Evolutionary conservation across 2,797 vertebrate genomes (phyloP), one percentile per base, ranked within the genome.

Genomic region (Chaunax sp.): DNA sequence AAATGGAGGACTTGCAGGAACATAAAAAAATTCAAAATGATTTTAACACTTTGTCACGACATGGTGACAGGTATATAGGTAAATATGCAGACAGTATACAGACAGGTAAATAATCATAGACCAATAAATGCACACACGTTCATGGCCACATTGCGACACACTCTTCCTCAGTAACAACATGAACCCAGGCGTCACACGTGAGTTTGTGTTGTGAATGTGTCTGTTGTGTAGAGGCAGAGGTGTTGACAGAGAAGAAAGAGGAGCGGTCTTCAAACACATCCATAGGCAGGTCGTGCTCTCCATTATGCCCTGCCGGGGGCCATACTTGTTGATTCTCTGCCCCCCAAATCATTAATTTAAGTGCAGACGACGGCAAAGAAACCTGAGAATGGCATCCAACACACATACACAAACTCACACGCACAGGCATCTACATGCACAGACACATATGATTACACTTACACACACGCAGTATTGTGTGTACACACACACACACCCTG

Each of bases 181-280:
- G 68, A 72, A 65, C 50, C 8, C 73, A 69, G 82, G 72, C 83
- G 51, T 87, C 74, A 51, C 61, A 38, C 46, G 77, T 57, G 79
- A 78, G 72, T 82, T 86, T 86, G 74, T 59, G 67, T 60, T 30
- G 82, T 90, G 86, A 90, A 91, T 90, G 78, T 67, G 13, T 83
- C 75, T 92, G 87, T 89, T 91, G 87, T 92, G 79, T 81, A 52
- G 82, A 72, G 65, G 80, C 75, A 81, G 84, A 92, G 85, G 90
- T 90, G 92, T 77, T 92, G 92, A 92, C 79, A 84, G 92, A 92
- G 80, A 89, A 89, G 87, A 90, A 92, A 92, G 91, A 87, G 91
- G 87, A 89, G 85, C 80, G 70, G 64, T 67, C 84, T 87, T 88
- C 82, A 86, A 85, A 88, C 87, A 87, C 82, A 90, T 88, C 87